Evolutionary conservation across 1,140 invertebrate genomes (phyloP), one percentile per base, ranked within the genome.

Genomic region (Scaptomyza hsui): DNA sequence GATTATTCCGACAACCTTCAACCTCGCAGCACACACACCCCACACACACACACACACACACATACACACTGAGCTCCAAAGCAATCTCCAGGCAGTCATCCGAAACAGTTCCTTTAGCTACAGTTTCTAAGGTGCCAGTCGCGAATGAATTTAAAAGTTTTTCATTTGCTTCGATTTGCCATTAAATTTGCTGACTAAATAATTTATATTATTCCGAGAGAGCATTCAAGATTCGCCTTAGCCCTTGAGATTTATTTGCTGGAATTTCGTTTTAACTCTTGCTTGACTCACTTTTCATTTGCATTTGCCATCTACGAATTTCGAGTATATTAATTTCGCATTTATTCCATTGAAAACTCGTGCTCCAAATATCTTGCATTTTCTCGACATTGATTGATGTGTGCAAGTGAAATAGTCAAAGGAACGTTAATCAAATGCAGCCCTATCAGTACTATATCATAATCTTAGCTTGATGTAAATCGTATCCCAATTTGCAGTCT

Each of bases 1-100:
- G 72, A 85, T 76, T 85, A 85, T 85, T 69, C 72, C 62, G 45
- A 24, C 55, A 75, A 42, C 21, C 63, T 61, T 69, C 48, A 26
- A 26, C 19, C 32, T 6, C 42, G 7, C 26, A 16, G 2, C 21
- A 10, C 13, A 26, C 1, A 26, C 24, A 26, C 24, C 4, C 24
- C n/a, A n/a, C n/a, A n/a, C n/a, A n/a, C n/a, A n/a, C n/a, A n/a
- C n/a, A n/a, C n/a, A n/a, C n/a, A n/a, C n/a, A n/a, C n/a, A n/a
- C 21, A 10, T 12, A 26, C 1, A 26, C 24, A 26, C 24, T 6
- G 4, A 37, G 10, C 44, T n/a, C 37, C 10, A 35, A 35, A 35
- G 24, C 32, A 12, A 2, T 35, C 32, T 35, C 32, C 49, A 4
- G 19, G 42, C 42, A 48, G 35, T 49, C 32, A 39, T 15, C 18